Evolutionary conservation across 2,797 vertebrate species (phyloP).

Genomic region (Platalea minor): DNA sequence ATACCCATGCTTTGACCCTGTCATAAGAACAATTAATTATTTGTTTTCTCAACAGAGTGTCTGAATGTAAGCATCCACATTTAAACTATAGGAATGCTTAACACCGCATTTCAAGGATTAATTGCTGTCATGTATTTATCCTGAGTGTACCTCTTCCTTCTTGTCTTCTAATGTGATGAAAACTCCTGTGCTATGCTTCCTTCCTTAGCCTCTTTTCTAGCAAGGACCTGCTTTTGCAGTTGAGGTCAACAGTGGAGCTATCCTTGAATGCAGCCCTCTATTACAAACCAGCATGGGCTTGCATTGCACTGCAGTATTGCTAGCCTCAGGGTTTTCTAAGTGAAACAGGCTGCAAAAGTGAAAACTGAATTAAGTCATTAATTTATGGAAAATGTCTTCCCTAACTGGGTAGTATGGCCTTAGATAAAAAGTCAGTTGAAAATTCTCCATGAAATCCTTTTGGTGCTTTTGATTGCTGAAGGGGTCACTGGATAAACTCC

Average conservation of each 20-base stretch:
- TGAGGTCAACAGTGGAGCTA: not conserved
- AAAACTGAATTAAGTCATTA: not conserved
- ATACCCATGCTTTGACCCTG: not conserved
- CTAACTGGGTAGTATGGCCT: not conserved
- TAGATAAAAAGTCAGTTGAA: not conserved
- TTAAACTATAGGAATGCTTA: not conserved
- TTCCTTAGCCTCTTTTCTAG: not conserved
- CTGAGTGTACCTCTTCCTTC: not conserved
- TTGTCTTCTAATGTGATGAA: not conserved
- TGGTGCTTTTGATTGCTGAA: not conserved
- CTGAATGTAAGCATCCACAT: not conserved
- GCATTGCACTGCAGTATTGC: not conserved
- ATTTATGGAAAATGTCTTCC: not conserved
- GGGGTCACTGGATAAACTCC: not conserved
- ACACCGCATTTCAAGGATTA: not conserved
- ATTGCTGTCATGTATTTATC: not conserved
- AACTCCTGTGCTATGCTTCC: not conserved
- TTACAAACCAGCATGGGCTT: not conserved
- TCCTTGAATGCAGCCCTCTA: not conserved
- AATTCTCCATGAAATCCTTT: constrained; percentile 11
- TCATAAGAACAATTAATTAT: not conserved
- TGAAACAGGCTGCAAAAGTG: constrained; percentile 8
- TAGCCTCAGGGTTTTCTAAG: not conserved
- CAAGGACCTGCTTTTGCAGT: not conserved
- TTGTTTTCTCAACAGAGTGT: not conserved